A percentile compares a stretch with the other conserved stretches of the same genome.
phyloP scores from a whole-genome alignment of 1,140 invertebrate species.

The Venturia canescens region DNA sequence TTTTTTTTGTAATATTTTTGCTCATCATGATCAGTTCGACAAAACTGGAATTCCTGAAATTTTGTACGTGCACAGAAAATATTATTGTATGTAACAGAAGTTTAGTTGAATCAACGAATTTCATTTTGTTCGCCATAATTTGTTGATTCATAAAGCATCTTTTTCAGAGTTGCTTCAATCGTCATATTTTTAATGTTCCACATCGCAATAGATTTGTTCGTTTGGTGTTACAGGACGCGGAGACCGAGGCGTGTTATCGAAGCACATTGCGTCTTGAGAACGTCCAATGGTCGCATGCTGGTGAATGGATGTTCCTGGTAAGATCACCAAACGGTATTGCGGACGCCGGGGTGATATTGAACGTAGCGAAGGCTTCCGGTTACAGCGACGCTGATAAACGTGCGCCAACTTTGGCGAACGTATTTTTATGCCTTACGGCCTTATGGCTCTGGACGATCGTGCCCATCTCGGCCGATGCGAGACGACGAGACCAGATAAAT shows the following conservation, averaged over 20 bases:
- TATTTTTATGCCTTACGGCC: constrained; percentile 63
- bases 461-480: background rate
- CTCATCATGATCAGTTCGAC: no score
- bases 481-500: background rate
- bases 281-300: constrained; percentile 77
- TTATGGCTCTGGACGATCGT: constrained; percentile 62
- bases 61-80: no score
- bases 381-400: constrained; percentile 70
- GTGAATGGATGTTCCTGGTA: constrained; percentile 79
- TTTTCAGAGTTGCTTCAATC: background rate
- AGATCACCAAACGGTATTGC: constrained; percentile 78
- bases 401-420: constrained; percentile 62
- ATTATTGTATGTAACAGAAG: no score
- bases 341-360: constrained; percentile 78
- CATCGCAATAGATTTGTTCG: background rate
- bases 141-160: no score
- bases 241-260: constrained; percentile 76
- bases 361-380: constrained; percentile 77
- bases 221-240: constrained; percentile 74
- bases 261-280: constrained; percentile 76
- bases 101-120: no score
- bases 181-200: no score
- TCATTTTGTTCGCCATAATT: no score
- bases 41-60: no score
- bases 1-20: no score